Evolutionary conservation across 2,113 vertebrate species (phyloP).

Genomic region (Oostethus manadensis): DNA sequence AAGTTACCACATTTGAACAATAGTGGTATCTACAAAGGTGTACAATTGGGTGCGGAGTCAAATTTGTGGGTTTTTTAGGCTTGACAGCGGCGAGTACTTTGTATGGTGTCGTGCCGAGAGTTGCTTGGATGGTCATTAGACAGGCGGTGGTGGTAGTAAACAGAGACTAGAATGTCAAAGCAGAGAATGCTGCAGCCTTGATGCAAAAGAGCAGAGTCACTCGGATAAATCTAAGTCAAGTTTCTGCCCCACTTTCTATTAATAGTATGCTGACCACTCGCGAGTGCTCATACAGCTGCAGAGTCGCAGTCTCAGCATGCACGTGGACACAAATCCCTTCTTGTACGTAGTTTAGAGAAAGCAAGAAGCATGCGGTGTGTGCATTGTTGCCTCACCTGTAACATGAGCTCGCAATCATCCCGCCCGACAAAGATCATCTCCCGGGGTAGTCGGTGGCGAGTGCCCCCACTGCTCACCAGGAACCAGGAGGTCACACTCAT

Average conservation of each 20-base stretch:
- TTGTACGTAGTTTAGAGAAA: not conserved
- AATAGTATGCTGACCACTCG: constrained; percentile 54
- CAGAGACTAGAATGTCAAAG: constrained; percentile 13
- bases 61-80: too few relatives aligned
- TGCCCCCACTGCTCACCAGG: constrained; percentile 97
- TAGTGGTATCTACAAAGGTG: too few relatives aligned
- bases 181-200: constrained; percentile 12
- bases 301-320: constrained; percentile 5
- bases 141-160: constrained; percentile 10
- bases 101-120: too few relatives aligned
- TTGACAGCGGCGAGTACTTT: too few relatives aligned
- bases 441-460: constrained; percentile 91
- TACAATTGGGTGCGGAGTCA: too few relatives aligned
- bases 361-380: not conserved
- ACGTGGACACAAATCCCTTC: not conserved
- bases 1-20: too few relatives aligned
- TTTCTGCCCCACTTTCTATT: constrained; percentile 75
- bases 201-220: constrained; percentile 20
- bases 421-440: constrained; percentile 99
- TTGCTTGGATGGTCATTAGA: not conserved
- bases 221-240: constrained; percentile 57
- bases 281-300: constrained; percentile 30
- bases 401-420: constrained; percentile 98
- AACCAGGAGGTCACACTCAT: constrained; percentile 99
- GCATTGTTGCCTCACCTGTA: constrained; percentile 80